Conservation (phyloP, 1,140 invertebrate species). For the Drosophila novamexicana region DNA sequence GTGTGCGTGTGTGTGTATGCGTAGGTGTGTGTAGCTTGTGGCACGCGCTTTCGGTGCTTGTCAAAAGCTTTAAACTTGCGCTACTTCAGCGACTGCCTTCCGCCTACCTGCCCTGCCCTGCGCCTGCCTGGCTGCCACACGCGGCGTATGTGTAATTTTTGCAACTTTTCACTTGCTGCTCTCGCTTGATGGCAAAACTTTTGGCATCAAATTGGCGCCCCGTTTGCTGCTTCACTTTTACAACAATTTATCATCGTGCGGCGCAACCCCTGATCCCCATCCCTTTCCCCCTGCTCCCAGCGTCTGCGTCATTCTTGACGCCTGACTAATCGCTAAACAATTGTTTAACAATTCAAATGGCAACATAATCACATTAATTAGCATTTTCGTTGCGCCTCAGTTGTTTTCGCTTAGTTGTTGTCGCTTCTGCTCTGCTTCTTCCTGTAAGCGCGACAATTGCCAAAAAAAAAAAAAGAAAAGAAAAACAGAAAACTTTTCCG, state of each 20-base stretch:
- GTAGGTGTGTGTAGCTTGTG: constrained; percentile 68
- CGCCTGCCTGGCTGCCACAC: constrained; percentile 28
- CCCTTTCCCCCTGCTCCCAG: background rate
- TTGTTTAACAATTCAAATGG: constrained; percentile 79
- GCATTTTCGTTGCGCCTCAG: constrained; percentile 71
- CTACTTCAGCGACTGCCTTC: constrained; percentile 1
- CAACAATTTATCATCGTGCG: constrained; percentile 70
- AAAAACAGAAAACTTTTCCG: constrained; percentile 13
- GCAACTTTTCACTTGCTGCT: constrained; percentile 37
- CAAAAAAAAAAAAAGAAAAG: constrained; percentile 12
- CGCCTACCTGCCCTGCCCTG: constrained; percentile 21
- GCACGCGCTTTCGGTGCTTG: constrained; percentile 44
- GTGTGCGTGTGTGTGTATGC: constrained; percentile 31
- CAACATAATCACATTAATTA: constrained; percentile 82
- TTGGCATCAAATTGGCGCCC: constrained; percentile 75
- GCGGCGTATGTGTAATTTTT: constrained; percentile 67
- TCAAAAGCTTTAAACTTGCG: constrained; percentile 45
- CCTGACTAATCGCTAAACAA: constrained; percentile 81
- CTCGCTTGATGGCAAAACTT: constrained; percentile 59
- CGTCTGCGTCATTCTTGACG: constrained; percentile 44
- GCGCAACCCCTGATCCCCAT: background rate
- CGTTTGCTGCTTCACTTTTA: constrained; percentile 45
- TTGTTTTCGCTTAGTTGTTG: constrained; percentile 16
- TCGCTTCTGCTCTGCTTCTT: constrained; percentile 10
- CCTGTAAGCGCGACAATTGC: constrained; percentile 26